phyloP scores from a whole-genome alignment of 1,140 invertebrate genomes.

The Apis cerana region DNA sequence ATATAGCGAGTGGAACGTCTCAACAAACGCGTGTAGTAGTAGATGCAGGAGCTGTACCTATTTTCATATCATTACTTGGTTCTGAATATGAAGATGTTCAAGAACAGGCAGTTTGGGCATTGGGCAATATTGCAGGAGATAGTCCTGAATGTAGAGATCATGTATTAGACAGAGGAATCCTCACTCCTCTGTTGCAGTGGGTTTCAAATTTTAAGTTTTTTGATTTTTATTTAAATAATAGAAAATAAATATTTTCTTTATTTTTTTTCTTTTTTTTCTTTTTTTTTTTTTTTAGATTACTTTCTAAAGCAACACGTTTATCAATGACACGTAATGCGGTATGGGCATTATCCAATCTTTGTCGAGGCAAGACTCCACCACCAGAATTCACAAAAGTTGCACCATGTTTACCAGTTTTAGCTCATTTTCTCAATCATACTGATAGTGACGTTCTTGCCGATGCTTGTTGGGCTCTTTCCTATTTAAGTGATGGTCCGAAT shows the following conservation, averaged over 20 bases:
- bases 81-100: conserved; percentile 96
- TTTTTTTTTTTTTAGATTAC: conserved; percentile 84
- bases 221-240: not conserved
- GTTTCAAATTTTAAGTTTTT: conserved; percentile 37
- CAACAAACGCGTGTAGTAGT: conserved; percentile 96
- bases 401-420: conserved; percentile 92
- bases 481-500: conserved; percentile 97
- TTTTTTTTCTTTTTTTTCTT: conserved; percentile 59
- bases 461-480: conserved; percentile 93
- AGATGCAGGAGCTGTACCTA: conserved; percentile 95
- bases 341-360: conserved; percentile 98
- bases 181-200: conserved; percentile 94
- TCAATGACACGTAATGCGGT: conserved; percentile 98
- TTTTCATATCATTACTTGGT: conserved; percentile 92
- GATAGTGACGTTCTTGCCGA: conserved; percentile 97
- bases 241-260: not conserved
- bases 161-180: conserved; percentile 92
- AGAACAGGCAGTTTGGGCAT: conserved; percentile 98
- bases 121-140: conserved; percentile 98
- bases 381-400: conserved; percentile 95
- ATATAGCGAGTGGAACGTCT: conserved; percentile 98
- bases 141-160: conserved; percentile 95
- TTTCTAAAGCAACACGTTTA: conserved; percentile 90
- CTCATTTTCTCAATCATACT: conserved; percentile 92
- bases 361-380: conserved; percentile 97